phyloP scores from a whole-genome alignment of 2,797 vertebrate genomes.

The Amphiprion clarkii region DNA sequence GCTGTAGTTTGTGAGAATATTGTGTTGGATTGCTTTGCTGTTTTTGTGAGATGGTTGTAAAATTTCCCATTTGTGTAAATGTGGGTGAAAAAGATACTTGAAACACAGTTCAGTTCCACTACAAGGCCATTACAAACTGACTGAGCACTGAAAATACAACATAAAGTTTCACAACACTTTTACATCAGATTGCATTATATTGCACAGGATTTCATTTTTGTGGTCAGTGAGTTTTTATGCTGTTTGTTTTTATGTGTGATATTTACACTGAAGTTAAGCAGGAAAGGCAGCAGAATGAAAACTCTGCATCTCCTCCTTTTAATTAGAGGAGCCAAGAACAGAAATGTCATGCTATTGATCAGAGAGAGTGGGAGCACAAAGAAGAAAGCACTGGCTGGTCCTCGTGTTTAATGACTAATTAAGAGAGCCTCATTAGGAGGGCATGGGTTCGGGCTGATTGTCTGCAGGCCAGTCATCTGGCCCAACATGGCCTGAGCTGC shows the following conservation, averaged over 20 bases:
- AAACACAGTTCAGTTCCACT: no score
- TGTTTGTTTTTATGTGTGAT: slow-evolving; percentile 21
- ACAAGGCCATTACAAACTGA: no score
- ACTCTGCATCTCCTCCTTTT: slow-evolving; percentile 14
- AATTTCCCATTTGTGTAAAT: neutral
- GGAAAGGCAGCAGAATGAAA: slow-evolving; percentile 37
- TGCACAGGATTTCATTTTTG: neutral
- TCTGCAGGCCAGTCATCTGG: slow-evolving; percentile 56
- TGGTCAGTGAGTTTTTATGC: slow-evolving; percentile 16
- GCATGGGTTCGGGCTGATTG: slow-evolving; percentile 32
- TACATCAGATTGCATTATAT: slow-evolving; percentile 7
- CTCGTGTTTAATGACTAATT: slow-evolving; percentile 71
- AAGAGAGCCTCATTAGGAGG: slow-evolving; percentile 71
- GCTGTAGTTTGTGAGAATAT: neutral
- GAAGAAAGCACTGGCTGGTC: slow-evolving; percentile 32
- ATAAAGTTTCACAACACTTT: neutral
- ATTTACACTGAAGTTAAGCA: slow-evolving; percentile 42
- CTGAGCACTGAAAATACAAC: neutral
- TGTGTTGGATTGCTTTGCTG: neutral
- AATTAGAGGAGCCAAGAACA: slow-evolving; percentile 64
- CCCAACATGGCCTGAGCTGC: slow-evolving; percentile 25
- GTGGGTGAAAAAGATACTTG: neutral
- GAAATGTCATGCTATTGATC: slow-evolving; percentile 79
- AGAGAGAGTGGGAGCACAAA: slow-evolving; percentile 34
- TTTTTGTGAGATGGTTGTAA: neutral